Base-by-base conservation (phyloP, 2,888 invertebrate species). In the Drosophila mulleri region DNA sequence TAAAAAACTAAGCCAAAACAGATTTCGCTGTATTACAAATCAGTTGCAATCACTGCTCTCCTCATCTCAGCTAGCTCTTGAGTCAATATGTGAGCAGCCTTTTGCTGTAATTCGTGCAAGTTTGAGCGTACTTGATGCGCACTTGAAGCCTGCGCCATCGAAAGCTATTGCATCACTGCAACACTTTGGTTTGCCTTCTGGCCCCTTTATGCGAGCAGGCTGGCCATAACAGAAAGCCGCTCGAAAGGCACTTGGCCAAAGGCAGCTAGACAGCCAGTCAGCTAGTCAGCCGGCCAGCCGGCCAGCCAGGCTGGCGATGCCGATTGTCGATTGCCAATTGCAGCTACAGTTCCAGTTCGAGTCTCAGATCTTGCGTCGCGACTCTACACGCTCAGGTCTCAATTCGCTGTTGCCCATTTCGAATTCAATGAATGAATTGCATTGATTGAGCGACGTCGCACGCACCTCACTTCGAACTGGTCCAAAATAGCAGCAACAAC, bases 401-500 rank as follows among this genome's bases (percentile, higher is more conserved):
- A 29, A 52, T 44, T 60, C 64, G 54, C 54, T 56, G 63, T 63
- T 75, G 80, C 44, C 78, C 82, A 83, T 78, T 87, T 77, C 65
- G 56, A 62, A 70, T 72, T 82, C 82, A 77, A 85, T 85, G 84
- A 89, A 85, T 85, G 89, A 85, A 85, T 89, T 85, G 89, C 82
- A 87, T 87, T 89, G 89, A 85, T 89, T 89, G 89, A 85, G 81
- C 78, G 87, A 67, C 64, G 59, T 60, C 73, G 72, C 89, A 88
- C 88, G 84, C 84, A 85, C 87, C 76, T 69, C 67, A 67, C 78
- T 63, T 42, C 59, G 44, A 52, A 79, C 72, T 68, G 70, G 56
- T 52, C 45, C 60, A 60, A 23, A 41, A 12, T 56, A 39, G 26
- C 54, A 56, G 11, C 58, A 35, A 23, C 41, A 72, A 23, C 23